Evolutionary conservation across 1,140 invertebrate genomes (phyloP), one percentile per base, ranked within the genome.

Genomic region (Delia radicum): DNA sequence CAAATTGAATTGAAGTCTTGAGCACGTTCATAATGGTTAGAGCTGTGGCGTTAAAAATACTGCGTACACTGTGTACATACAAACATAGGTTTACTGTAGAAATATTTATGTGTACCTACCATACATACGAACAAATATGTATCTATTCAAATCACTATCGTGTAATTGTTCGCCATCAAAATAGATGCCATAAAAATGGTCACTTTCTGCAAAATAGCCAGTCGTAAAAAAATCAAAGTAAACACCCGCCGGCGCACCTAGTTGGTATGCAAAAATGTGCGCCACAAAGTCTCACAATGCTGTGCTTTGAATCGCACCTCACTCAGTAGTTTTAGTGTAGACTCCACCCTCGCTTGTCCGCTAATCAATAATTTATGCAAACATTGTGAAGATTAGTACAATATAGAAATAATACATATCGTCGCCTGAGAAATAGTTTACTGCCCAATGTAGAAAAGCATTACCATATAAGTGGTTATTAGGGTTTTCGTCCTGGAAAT

Each of bases 221-320:
- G 37, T 26, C 72, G 31, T 29, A 26, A n/a, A 48, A 13, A 61
- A 73, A 61, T 61, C 72, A 73, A 73, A 73, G 72, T 21, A 37
- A 73, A 61, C 72, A 73, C 65, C 65, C 65, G 65, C 29, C 65
- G 65, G 72, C 72, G 72, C 72, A 61, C 72, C 72, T 73, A 48
- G 21, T 73, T 73, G 27, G 72, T 61, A 61, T 55, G 37, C 48
- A 26, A 73, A 48, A 73, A 61, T 55, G 37, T 42, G 72, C 72
- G 72, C 72, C 72, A 73, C 72, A 48, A 48, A 46, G 72, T 73
- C 72, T 73, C 72, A 31, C 42, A 61, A 21, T 24, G 72, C 18
- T 21, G 21, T 13, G 29, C 24, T 73, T 31, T 55, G 48, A 55
- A n/a, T 55, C 48, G 48, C 48, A 55, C 48, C 48, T 55, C 48